phyloP scores from a whole-genome alignment of 2,888 invertebrate genomes.

The Osmoderma eremita region DNA sequence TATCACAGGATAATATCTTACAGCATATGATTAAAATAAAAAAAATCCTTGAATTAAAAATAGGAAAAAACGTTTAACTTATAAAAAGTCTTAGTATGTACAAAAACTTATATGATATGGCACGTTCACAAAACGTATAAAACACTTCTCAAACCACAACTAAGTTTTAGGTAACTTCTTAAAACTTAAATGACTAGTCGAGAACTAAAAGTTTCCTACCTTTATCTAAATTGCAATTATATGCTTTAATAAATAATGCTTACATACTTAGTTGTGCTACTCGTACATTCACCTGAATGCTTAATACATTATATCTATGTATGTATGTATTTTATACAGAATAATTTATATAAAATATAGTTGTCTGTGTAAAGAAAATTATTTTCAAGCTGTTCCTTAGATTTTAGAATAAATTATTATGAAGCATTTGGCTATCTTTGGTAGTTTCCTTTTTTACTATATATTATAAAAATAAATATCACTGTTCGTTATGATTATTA shows the following conservation, averaged over 20 bases:
- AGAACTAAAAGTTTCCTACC: conserved; percentile 25
- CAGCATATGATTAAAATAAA: conserved; percentile 47
- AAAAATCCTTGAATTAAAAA: conserved; percentile 43
- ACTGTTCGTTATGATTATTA: conserved; percentile 37
- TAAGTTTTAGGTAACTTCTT: conserved; percentile 39
- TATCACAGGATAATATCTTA: conserved; percentile 62
- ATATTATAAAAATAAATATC: conserved; percentile 45
- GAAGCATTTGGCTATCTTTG: conserved; percentile 44
- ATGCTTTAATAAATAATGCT: conserved; percentile 30
- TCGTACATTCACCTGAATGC: conserved; percentile 28
- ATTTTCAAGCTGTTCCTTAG: conserved; percentile 24
- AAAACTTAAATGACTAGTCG: conserved; percentile 41
- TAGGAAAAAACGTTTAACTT: conserved; percentile 44
- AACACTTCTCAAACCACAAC: conserved; percentile 45
- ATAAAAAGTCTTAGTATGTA: conserved; percentile 46
- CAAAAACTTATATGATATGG: conserved; percentile 51
- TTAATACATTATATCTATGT: conserved; percentile 18
- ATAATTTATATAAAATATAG: conserved; percentile 35
- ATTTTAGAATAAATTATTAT: conserved; percentile 39
- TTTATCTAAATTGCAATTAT: conserved; percentile 20
- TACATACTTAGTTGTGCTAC: conserved; percentile 22
- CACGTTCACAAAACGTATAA: conserved; percentile 52
- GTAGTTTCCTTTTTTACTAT: conserved; percentile 37
- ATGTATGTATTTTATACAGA: conserved; percentile 25
- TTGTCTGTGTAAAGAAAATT: conserved; percentile 30